Conservation (phyloP, 2,113 vertebrate genomes). For the Verasper variegatus region DNA sequence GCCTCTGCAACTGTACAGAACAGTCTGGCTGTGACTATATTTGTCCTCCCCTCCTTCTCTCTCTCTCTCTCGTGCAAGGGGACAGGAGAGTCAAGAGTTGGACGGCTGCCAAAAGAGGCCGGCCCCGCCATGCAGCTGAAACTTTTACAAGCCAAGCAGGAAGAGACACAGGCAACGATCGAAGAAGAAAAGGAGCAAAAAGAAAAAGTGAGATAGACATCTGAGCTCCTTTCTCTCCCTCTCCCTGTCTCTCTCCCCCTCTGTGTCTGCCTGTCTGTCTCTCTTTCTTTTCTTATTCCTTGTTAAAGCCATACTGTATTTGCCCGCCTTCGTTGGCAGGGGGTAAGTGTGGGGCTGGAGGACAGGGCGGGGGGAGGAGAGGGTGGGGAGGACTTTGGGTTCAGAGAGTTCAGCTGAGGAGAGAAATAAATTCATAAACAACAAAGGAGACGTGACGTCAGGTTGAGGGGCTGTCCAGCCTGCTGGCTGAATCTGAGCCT, state of each 20-base stretch:
- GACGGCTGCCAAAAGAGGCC: slow-evolving; percentile 80
- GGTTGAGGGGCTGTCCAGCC: slow-evolving; percentile 78
- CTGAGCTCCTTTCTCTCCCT: slow-evolving; percentile 38
- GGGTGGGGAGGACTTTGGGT: slow-evolving; percentile 60
- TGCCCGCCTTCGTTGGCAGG: slow-evolving; percentile 72
- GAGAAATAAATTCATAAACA: slow-evolving; percentile 86
- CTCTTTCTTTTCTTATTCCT: slow-evolving; percentile 37
- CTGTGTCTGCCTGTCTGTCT: slow-evolving; percentile 42
- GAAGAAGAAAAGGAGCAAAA: slow-evolving; percentile 52
- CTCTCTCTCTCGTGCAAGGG: slow-evolving; percentile 41
- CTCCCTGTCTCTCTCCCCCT: slow-evolving; percentile 40
- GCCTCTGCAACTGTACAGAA: slow-evolving; percentile 41
- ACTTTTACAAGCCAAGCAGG: slow-evolving; percentile 83
- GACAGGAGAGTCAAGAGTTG: slow-evolving; percentile 75
- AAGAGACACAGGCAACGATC: slow-evolving; percentile 72
- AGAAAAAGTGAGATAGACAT: slow-evolving; percentile 68
- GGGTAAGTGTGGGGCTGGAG: slow-evolving; percentile 69
- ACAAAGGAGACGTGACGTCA: slow-evolving; percentile 85
- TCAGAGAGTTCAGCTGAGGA: slow-evolving; percentile 82
- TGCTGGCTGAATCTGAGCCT: slow-evolving; percentile 75
- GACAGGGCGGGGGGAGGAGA: slow-evolving; percentile 52
- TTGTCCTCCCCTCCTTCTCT: slow-evolving; percentile 64
- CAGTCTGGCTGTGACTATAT: slow-evolving; percentile 67
- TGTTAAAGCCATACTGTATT: slow-evolving; percentile 73
- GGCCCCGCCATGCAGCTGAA: slow-evolving; percentile 78